Evolutionary conservation across 2,113 vertebrate species (phyloP), one percentile per base, ranked within the genome.

Genomic region (Dasyurus viverrinus): DNA sequence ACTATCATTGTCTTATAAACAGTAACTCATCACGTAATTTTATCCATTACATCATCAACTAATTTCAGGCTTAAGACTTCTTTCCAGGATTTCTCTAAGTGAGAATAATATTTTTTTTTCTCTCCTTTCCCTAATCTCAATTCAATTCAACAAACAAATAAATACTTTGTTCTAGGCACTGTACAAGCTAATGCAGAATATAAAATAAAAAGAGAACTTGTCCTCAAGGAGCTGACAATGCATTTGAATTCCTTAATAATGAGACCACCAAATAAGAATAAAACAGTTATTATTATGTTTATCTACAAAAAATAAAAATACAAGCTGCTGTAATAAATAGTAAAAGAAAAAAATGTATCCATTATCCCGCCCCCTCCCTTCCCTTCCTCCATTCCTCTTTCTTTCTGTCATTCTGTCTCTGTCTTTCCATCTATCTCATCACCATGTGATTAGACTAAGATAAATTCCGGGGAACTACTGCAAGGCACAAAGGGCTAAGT

Each of bases 11-110:
- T 95, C 68, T 19, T 55, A 1, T 1, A 22, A 48, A 48, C 76
- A 96, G 94, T 46, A 76, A 54, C 54, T 92, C 53, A 93, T 54
- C 3, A 42, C 23, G 4, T 91, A 48, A 19, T 95, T 93, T 89
- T 3, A 26, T 19, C 23, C 93, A 93, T 42, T 23, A 42, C 16
- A 42, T 84, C 68, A 84, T 84, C 19, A 84, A 84, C 42, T 84
- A 84, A 84, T 84, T 84, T 84, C 68, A 84, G 46, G 46, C 93
- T 26, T 89, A 92, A 53, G 14, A 0, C 54, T 22, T 5, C 91
- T 54, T 60, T n/a, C 42, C 89, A 95, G 16, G 42, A 1, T 84
- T 94, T 95, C 60, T 60, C 52, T 30, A 94, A 54, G 3, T 95
- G 27, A 46, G 57, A 76, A 91, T 68, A 89, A 9, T 54, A 53